Percentiles rank a stretch among this genome's conserved stretches.
Conservation (phyloP, 2,797 vertebrate species). For the Parotocinclus haroldoi region DNA sequence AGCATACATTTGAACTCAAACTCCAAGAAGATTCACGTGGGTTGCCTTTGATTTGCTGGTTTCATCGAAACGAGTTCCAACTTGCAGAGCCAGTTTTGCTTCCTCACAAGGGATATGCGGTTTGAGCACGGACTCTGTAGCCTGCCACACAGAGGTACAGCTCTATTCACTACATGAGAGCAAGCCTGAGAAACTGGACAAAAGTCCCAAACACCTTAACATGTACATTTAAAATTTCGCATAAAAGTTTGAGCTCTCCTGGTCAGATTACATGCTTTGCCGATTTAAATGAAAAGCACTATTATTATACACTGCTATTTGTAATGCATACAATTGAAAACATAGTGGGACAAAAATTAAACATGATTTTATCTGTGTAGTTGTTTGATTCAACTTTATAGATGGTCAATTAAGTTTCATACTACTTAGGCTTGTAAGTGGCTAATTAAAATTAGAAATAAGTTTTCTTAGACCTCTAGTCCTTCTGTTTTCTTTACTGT, state of each 20-base stretch:
- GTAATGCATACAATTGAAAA: not conserved
- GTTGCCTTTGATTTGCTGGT: conserved; percentile 23
- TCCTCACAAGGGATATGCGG: conserved; percentile 4
- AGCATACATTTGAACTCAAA: not conserved
- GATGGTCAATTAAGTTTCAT: no score
- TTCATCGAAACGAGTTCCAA: conserved; percentile 45
- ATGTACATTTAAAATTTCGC: not conserved
- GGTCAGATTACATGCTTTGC: no score
- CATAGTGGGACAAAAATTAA: no score
- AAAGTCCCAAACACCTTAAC: not conserved
- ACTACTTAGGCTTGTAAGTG: no score
- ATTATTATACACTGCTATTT: not conserved
- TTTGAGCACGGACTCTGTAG: conserved; percentile 1
- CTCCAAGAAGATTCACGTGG: not conserved
- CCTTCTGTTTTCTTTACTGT: no score
- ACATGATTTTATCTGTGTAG: no score
- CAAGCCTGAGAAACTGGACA: not conserved
- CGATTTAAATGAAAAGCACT: no score
- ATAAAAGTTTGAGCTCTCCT: no score
- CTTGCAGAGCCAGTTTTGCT: conserved; percentile 43
- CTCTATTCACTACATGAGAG: not conserved
- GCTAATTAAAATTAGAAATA: no score
- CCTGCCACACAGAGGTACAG: not conserved
- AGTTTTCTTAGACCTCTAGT: no score
- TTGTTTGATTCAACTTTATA: no score